Evolutionary conservation across 2,797 vertebrate genomes (phyloP), one percentile per base, ranked within the genome.

Genomic region (Champsocephalus gunnari): DNA sequence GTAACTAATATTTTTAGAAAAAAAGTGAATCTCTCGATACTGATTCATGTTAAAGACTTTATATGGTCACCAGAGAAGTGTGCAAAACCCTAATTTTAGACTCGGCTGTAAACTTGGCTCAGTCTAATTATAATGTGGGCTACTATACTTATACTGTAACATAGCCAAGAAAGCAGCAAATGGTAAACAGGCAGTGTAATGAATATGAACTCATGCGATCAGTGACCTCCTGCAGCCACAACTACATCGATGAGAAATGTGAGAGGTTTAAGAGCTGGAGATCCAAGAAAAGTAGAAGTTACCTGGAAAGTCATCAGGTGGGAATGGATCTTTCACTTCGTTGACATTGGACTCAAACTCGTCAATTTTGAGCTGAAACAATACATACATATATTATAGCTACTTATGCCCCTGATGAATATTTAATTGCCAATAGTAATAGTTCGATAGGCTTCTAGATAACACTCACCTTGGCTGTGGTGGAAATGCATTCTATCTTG

Each of bases 301-400:
- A 99, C 98, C 98, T 95, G 98, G 98, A 82, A 99, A 99, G 84
- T 99, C 98, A 6, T 96, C 97, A 9, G 98, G 97, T 49, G 98
- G 98, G 86, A 99, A 99, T 0, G 98, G 98, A 75, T 99, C 98
- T 88, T 99, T 99, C 74, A 99, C 96, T 92, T 99, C 98, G 50
- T 99, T 99, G 71, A 99, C 98, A 11, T 97, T 98, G 32, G 98
- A 98, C 91, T 99, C 98, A 95, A 99, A 99, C 81, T 99, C 98
- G 0, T 99, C 98, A 7, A 99, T 84, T 95, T 98, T 99, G 48
- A 99, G 94, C 98, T 99, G 93, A 68, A 44, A 61, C 13, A 48
- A 34, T 65, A 74, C 9, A 8, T 21, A 16, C 17, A 41, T 51
- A n/a, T 43, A 79, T 66, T 13, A 66, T 12, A 58, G 19, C 5